Base-by-base conservation (phyloP, 2,113 vertebrate genomes). In the Cyprinodon brontotheroides region DNA sequence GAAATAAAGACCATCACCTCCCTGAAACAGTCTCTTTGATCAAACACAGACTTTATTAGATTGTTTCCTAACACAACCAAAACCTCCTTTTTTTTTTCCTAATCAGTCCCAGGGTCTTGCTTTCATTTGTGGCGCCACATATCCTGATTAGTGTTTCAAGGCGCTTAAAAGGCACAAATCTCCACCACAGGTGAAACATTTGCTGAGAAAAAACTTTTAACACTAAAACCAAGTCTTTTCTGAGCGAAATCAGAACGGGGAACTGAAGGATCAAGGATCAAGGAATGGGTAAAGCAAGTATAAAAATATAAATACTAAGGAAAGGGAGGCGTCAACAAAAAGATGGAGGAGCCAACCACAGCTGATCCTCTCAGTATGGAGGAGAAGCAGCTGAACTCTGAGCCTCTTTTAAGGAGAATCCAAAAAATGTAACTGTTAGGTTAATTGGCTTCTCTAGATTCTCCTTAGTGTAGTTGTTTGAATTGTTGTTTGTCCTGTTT, bases 21-120 rank as follows among this genome's bases (percentile, higher is more conserved):
- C 0, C 77, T 76, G 29, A 75, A 62, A 83, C 65, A 80, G 74
- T 64, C 53, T 45, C 80, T 87, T 76, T 85, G 78, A 89, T 85
- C 79, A 72, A 36, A 50, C 74, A 74, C 22, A 47, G 45, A 50
- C 65, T 79, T 77, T 83, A 91, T 88, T 84, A 82, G 53, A 12
- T 14, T 40, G 61, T 36, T 29, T 68, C 6, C 22, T 17, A 43
- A 43, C 14, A 3, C 1, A 59, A 63, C 48, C 65, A 22, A 65
- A 63, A 13, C 15, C 38, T 45, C 29, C 29, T 29, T 29, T 29
- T 41, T 2, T 75, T 60, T 15, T 61, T 41, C n/a, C 50, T 70
- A 2, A 15, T 17, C 0, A 13, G 60, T 68, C 65, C 11, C 13
- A 45, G 9, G 10, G 13, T 10, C 36, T 63, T 62, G 6, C 10